A percentile compares a stretch with the other conserved stretches of the same genome.
Evolutionary conservation across 2,113 vertebrate species (phyloP).

Genomic region (Acinonyx jubatus): DNA sequence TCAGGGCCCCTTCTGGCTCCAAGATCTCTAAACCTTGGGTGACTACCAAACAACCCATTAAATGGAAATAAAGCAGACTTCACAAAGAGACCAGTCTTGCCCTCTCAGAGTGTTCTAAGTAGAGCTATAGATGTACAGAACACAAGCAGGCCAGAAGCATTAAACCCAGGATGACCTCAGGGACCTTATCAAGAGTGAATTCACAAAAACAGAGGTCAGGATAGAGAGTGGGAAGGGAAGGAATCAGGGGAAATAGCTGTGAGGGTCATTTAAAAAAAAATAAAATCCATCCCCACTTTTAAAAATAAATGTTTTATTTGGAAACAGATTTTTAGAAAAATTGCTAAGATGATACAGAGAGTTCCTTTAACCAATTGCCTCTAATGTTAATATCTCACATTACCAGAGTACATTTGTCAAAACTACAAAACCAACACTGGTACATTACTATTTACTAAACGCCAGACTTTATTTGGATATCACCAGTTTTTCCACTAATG

Average conservation of each 20-base stretch:
- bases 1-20: neutral
- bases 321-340: conserved; percentile 45
- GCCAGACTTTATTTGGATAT: conserved; percentile 40
- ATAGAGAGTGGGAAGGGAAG: neutral
- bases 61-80: neutral
- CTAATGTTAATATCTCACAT: neutral
- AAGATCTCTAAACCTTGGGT: neutral
- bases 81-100: neutral
- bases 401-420: neutral
- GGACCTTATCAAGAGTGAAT: neutral
- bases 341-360: conserved; percentile 3
- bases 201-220: neutral
- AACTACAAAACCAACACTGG: neutral
- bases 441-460: neutral
- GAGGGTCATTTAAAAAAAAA: neutral
- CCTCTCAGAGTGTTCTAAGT: neutral
- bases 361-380: neutral
- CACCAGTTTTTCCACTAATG: conserved; percentile 25
- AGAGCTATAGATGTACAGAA: neutral
- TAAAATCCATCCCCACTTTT: neutral
- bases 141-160: neutral
- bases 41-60: neutral
- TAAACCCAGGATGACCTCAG: neutral
- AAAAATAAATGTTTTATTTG: conserved; percentile 5
- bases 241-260: neutral